A percentile compares a stretch with the other conserved stretches of the same genome.
Evolutionary conservation across 2,888 invertebrate genomes (phyloP).

Genomic region (Cheilosia urbana): DNA sequence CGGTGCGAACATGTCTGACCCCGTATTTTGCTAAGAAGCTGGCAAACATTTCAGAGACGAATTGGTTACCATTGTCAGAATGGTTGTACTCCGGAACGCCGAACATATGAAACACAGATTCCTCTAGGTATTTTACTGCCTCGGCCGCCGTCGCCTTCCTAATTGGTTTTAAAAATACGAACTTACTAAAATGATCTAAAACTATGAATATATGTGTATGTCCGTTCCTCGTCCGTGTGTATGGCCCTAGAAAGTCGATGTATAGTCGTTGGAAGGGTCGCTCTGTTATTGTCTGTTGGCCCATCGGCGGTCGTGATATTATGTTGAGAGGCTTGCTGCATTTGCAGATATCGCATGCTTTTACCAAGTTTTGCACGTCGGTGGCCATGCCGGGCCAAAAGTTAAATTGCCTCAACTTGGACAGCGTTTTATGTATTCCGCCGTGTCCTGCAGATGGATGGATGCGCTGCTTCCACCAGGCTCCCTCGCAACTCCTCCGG

Average conservation of each 20-base stretch:
- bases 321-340: background rate
- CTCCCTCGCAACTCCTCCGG: too few relatives aligned
- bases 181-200: slow-evolving; percentile 52
- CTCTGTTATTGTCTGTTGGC: background rate
- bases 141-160: slow-evolving; percentile 15
- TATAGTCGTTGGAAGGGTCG: slow-evolving; percentile 42
- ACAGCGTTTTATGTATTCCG: slow-evolving; percentile 26
- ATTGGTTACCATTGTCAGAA: background rate
- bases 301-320: slow-evolving; percentile 31
- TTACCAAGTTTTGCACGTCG: too few relatives aligned
- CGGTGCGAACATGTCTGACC: background rate
- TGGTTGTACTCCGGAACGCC: background rate
- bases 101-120: background rate
- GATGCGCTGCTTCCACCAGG: too few relatives aligned
- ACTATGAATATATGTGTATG: slow-evolving; percentile 38
- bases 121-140: background rate
- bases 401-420: slow-evolving; percentile 13
- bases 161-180: slow-evolving; percentile 35
- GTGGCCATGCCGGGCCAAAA: slow-evolving; percentile 56
- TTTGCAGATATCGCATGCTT: too few relatives aligned
- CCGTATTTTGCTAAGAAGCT: background rate
- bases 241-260: slow-evolving; percentile 56
- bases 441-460: slow-evolving; percentile 15
- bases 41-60: background rate
- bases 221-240: slow-evolving; percentile 44